Percentiles rank a stretch among this genome's conserved stretches.
These are phyloP conservation scores for Epirrhoe tristata DNA, from an alignment of 2,888 invertebrate species.

Conservation along the genomic window DNA sequence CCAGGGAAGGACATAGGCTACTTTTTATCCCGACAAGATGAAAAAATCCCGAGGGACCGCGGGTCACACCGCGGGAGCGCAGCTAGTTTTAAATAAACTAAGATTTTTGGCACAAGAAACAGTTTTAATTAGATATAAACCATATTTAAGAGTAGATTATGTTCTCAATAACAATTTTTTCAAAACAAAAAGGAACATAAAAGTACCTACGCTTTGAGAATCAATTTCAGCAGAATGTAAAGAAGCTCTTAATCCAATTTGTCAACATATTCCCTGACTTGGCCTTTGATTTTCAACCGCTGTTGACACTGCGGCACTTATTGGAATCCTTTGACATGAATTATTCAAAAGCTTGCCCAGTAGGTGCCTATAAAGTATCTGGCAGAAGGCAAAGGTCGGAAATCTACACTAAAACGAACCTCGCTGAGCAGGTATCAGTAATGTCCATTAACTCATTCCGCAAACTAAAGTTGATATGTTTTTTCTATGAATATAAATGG, in stretches of 20 bases:
- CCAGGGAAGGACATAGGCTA: too few species aligned
- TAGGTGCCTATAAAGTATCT: constrained; percentile 40
- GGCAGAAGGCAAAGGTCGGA: constrained; percentile 8
- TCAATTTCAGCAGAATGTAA: constrained; percentile 14
- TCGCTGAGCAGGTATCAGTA: neutral
- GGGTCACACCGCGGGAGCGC: too few species aligned
- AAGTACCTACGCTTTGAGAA: neutral
- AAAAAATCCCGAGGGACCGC: too few species aligned
- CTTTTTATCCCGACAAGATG: too few species aligned
- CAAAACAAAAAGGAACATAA: neutral
- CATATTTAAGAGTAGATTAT: neutral
- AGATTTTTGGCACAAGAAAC: neutral
- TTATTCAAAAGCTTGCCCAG: constrained; percentile 58
- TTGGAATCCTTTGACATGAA: constrained; percentile 64
- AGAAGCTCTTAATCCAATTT: constrained; percentile 32
- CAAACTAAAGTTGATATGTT: neutral
- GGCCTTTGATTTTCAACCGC: constrained; percentile 55
- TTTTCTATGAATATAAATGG: neutral
- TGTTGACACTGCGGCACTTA: constrained; percentile 68
- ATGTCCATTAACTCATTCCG: neutral
- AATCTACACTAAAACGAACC: constrained; percentile 2
- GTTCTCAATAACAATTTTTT: neutral
- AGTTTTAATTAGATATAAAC: neutral
- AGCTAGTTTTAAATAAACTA: too few species aligned
- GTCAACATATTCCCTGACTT: constrained; percentile 40